Evolutionary conservation across 2,797 vertebrate species (phyloP).

Genomic region (Mus caroli): DNA sequence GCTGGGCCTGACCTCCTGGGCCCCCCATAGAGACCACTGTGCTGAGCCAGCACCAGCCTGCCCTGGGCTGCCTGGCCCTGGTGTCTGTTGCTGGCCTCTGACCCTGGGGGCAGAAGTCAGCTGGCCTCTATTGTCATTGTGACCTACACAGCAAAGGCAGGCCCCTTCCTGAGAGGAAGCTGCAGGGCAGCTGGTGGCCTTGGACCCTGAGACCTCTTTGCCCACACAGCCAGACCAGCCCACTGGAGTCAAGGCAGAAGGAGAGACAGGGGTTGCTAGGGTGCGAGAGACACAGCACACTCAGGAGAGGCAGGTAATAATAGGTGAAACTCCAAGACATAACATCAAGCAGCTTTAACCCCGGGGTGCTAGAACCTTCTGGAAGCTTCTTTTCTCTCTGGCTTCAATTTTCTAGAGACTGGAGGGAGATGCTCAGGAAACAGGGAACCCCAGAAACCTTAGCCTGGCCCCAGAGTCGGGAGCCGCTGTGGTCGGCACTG

Average conservation of each 20-base stretch:
- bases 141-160: not conserved
- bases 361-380: not conserved
- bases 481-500: not conserved
- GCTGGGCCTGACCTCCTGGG: not conserved
- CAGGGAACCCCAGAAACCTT: not conserved
- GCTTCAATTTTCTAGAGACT: not conserved
- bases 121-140: conserved; percentile 48
- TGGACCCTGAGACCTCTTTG: conserved; percentile 46
- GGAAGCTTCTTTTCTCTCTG: not conserved
- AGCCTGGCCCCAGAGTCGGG: not conserved
- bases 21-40: not conserved
- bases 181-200: conserved; percentile 32
- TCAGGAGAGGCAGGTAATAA: not conserved
- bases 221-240: not conserved
- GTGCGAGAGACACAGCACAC: too few species aligned
- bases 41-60: not conserved
- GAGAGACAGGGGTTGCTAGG: not conserved
- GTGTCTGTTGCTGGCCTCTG: conserved; percentile 55
- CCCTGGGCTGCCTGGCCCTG: not conserved
- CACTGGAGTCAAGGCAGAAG: not conserved
- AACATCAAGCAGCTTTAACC: not conserved
- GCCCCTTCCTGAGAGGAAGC: conserved; percentile 82
- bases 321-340: not conserved
- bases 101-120: conserved; percentile 66
- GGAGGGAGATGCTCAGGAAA: not conserved